Base-by-base conservation (phyloP, 1,140 invertebrate species). In the Lordiphosa collinella region DNA sequence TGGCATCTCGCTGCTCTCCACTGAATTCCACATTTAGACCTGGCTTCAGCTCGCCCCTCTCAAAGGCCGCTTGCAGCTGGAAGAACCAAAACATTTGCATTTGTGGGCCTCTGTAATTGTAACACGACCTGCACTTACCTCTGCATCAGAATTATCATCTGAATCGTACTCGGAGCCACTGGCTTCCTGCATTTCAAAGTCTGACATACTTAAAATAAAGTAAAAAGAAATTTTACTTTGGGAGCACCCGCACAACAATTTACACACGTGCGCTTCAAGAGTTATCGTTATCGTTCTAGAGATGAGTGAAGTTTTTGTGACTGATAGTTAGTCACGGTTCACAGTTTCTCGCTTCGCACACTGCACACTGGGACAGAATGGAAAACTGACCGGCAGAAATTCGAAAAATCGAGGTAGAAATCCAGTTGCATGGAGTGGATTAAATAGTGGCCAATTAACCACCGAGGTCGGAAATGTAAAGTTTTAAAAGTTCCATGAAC, bases 11-110 rank as follows among this genome's bases (percentile, higher is more conserved):
- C 7, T 29, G 25, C 37, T 92, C 87, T 63, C 90, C 89, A 63
- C 92, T 91, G 25, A 92, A 90, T 35, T 92, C 91, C 57, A 93
- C 90, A 90, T 96, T 96, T 0, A 97, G 87, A 7, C 96, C 96
- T 0, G 96, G 94, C 88, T 97, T 96, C 0, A 98, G 65, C 49
- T 93, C 89, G 7, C 96, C 95, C 61, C 92, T 91, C 1, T 93
- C 93, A 89, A 97, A 96, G 1, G 96, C 95, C 89, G 94, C 92
- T 92, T 95, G 95, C 41, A 97, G 88, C 94, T 97, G 25, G 25
- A 32, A 67, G 62, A 90, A 34, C 31, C 5, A 31, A 10, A 16
- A n/a, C 1, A 2, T 43, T 43, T 8, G 3, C 2, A 3, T 5
- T 1, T 18, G n/a, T n/a, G n/a, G n/a, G n/a, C n/a, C n/a, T n/a